Evolutionary conservation across 2,888 invertebrate species (phyloP), one percentile per base, ranked within the genome.

Genomic region (Pherbina coryleti): DNA sequence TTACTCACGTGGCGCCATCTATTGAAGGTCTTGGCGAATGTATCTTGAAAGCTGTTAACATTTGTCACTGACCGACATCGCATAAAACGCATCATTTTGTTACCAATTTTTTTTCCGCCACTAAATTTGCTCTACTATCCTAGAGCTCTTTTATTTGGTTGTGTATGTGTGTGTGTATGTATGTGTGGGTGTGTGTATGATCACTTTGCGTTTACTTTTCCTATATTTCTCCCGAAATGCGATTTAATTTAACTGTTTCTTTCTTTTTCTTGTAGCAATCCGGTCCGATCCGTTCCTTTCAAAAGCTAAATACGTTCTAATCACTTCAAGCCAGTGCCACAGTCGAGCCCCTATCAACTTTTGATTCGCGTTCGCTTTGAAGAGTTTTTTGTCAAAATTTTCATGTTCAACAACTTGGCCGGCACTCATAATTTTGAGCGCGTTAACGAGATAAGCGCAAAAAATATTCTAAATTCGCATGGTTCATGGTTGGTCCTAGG

Each of bases 1-100:
- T 19, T 70, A 85, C 88, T 86, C 84, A 89, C 88, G 83, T 89
- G 88, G 72, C 88, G 88, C 81, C 85, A 87, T 81, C 88, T 85
- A 77, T 80, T 81, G 71, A 83, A 81, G 62, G 82, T 75, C 60
- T 83, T 79, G 8, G 81, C 74, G 55, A 83, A 76, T 51, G 77
- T 69, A 78, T 82, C 83, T 75, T 80, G 78, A 8, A 79, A 66
- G 69, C 78, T 79, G 74, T 80, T 69, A n/a, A 79, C 28, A 25
- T 78, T 75, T 44, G 86, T 78, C 71, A 84, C 78, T 79, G 84
- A 82, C 66, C 87, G 86, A 80, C 84, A 79, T 83, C 86, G 86
- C 80, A 86, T 77, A 72, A 86, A 82, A 31, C 87, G 86, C 85
- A 85, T 86, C 89, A 89, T 88, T 71, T 66, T 66, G 57, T 66